Evolutionary conservation across 1,140 invertebrate genomes (phyloP).

Genomic region (Atta texana): DNA sequence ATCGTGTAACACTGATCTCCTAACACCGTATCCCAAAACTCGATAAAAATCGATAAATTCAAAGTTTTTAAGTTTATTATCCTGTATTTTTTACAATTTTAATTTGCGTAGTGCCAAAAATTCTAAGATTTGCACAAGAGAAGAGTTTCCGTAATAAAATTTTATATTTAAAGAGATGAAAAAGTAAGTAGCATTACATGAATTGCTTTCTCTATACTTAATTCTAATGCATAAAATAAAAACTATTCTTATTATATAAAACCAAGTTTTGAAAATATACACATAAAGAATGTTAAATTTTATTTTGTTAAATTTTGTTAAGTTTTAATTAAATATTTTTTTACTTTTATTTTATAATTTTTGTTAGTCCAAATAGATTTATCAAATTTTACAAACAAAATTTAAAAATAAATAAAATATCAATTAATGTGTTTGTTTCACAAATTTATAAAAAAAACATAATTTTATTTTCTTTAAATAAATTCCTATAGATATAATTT

Average conservation of each 20-base stretch:
- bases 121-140: slow-evolving; percentile 1
- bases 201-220: neutral
- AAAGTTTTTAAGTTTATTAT: slow-evolving; percentile 19
- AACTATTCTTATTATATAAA: slow-evolving; percentile 38
- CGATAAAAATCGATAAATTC: neutral
- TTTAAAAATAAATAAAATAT: neutral
- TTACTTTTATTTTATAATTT: neutral
- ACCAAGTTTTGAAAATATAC: neutral
- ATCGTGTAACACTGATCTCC: neutral
- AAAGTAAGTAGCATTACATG: neutral
- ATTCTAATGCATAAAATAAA: slow-evolving; percentile 22
- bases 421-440: neutral
- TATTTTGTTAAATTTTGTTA: neutral
- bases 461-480: neutral
- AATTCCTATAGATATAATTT: neutral
- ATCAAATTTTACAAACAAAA: neutral
- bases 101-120: neutral
- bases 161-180: neutral
- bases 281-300: neutral
- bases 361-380: neutral
- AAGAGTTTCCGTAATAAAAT: neutral
- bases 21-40: neutral
- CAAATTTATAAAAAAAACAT: neutral
- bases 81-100: neutral
- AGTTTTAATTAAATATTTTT: neutral